Base-by-base conservation (phyloP, 2,797 vertebrate species). In the Meda fulgida region DNA sequence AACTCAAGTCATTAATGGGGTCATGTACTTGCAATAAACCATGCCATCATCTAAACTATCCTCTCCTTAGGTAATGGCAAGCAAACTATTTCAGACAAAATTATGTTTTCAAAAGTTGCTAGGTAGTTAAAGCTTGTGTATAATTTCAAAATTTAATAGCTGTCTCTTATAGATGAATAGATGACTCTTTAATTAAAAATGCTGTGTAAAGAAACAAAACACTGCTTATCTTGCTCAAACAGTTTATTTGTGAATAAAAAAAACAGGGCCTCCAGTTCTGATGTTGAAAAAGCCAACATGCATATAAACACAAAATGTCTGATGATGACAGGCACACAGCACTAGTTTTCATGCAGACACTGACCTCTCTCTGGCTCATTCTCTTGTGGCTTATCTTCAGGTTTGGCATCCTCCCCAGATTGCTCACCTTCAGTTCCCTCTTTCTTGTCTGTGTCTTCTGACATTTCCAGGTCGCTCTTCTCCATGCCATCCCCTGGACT, bases 281-380 rank as follows among this genome's bases (percentile, higher is more conserved):
- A 90, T 88, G 89, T 87, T 91, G 88, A 84, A 89, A 91, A 91
- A 92, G 91, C 82, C 60, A 89, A 38, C 85, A 88, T 60, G 78
- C 21, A 51, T 40, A 78, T 40, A 78, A 89, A 88, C 81, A 80
- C 46, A 79, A 78, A 46, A 40, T 66, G 83, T 83, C 55, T 36
- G 66, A 10, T 48, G 71, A 69, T 16, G 73, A 31, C 79, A 86
- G 34, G 90, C 88, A 89, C 81, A 87, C 81, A 73, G 85, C 40
- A 71, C 78, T 31, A 82, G 70, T 48, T 69, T 40, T 16, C n/a
- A 71, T 83, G 31, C 80, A 26, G 67, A 48, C 87, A 93, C 95
- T 95, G 89, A 96, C 95, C 93, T 85, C 92, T 93, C 90, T 93
- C 92, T 40, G 75, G 89, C 66, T 93, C 91, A 65, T 88, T 89